These are phyloP conservation scores for Scelioninae gen. 2 DNA, from an alignment of 2,888 invertebrate species.

Conservation along the genomic window DNA sequence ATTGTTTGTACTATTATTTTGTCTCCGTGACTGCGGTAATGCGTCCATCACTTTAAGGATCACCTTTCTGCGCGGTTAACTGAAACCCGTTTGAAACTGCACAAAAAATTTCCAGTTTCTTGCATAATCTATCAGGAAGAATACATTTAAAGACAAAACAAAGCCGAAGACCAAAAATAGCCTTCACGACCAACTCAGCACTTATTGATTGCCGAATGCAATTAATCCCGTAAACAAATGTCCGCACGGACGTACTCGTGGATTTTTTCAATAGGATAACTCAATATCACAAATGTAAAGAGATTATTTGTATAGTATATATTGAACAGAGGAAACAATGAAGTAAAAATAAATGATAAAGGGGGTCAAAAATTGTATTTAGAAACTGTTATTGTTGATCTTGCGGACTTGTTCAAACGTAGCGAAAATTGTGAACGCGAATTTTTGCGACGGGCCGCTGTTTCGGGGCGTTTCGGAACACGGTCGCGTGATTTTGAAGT, in stretches of 20 bases:
- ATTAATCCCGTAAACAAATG: slow-evolving; percentile 22
- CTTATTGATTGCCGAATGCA: slow-evolving; percentile 32
- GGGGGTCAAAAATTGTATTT: slow-evolving; percentile 54
- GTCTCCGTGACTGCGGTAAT: too few species aligned
- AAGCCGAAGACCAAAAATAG: slow-evolving; percentile 27
- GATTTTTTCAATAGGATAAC: slow-evolving; percentile 47
- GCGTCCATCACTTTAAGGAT: neutral
- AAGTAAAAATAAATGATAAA: slow-evolving; percentile 38
- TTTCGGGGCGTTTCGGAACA: neutral
- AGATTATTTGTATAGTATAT: slow-evolving; percentile 56
- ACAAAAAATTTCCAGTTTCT: slow-evolving; percentile 2
- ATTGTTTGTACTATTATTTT: too few species aligned
- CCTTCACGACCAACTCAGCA: slow-evolving; percentile 34
- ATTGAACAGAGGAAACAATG: slow-evolving; percentile 38
- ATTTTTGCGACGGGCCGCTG: slow-evolving; percentile 8
- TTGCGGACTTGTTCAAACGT: slow-evolving; percentile 51
- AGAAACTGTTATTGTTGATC: slow-evolving; percentile 57
- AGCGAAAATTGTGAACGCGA: slow-evolving; percentile 38
- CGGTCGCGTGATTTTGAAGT: neutral
- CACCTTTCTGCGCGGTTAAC: neutral
- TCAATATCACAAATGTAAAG: slow-evolving; percentile 56
- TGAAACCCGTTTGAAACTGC: neutral
- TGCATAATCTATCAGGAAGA: neutral
- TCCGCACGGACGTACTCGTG: slow-evolving; percentile 17
- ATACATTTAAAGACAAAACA: slow-evolving; percentile 10